These are phyloP conservation scores for Falco novaeseelandiae DNA, from an alignment of 2,797 vertebrate species.

Conservation along the genomic window DNA sequence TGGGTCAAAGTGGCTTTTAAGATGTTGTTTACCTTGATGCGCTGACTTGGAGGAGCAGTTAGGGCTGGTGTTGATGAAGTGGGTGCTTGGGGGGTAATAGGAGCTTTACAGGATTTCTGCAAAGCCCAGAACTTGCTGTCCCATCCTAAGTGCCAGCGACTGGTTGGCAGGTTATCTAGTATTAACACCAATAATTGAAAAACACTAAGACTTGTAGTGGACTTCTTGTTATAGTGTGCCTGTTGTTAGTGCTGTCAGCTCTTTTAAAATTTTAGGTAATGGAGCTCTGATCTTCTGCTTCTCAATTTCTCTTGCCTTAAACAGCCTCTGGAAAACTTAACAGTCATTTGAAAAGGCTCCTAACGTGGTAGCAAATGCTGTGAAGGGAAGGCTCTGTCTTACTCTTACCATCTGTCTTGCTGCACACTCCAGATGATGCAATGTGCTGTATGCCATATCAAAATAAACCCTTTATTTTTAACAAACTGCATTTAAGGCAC, in stretches of 20 bases:
- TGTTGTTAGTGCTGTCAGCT: background rate
- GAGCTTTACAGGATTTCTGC: background rate
- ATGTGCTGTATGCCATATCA: background rate
- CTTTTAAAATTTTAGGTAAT: background rate
- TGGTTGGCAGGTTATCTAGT: background rate
- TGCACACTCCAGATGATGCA: background rate
- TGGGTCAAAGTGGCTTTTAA: background rate
- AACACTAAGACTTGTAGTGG: accelerated
- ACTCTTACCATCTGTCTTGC: background rate
- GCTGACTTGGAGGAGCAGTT: background rate
- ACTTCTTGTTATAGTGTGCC: background rate
- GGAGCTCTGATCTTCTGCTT: background rate
- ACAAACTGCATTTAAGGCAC: background rate
- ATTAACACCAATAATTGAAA: background rate
- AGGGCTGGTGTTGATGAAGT: background rate
- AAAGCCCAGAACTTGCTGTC: background rate
- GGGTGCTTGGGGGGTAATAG: no score
- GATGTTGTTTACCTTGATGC: background rate
- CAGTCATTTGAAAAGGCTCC: background rate
- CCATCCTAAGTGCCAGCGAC: accelerated
- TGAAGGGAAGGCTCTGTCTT: background rate
- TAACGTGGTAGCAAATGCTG: background rate
- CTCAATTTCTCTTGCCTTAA: background rate
- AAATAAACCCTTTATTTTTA: background rate
- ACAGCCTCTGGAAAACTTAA: background rate